Evolutionary conservation across 2,888 invertebrate genomes (phyloP).

Genomic region (Ormyrus thymus): DNA sequence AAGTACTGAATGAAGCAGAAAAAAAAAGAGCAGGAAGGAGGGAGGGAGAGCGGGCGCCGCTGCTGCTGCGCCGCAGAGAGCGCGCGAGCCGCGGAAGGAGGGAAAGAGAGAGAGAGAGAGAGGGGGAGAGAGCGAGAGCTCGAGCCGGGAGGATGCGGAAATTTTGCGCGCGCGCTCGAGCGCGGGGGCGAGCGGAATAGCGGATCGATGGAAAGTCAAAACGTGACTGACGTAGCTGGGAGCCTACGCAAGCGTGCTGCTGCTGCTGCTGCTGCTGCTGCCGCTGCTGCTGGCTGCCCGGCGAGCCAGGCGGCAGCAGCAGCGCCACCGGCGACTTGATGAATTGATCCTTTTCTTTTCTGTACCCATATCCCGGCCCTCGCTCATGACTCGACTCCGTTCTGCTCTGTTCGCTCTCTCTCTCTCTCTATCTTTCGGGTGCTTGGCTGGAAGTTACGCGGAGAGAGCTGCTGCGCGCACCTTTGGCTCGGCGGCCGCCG

Average conservation of each 20-base stretch:
- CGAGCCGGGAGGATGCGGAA: constrained; percentile 38
- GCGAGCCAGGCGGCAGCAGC: too few relatives aligned
- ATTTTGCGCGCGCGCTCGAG: constrained; percentile 14
- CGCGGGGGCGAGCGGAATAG: too few relatives aligned
- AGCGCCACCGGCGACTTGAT: constrained; percentile 33
- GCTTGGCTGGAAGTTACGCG: neutral
- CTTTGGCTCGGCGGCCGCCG: neutral
- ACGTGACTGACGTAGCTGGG: constrained; percentile 45
- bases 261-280: neutral
- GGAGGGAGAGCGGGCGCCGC: too few relatives aligned
- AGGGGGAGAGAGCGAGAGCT: constrained; percentile 9
- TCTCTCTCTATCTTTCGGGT: constrained; percentile 4
- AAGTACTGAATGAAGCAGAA: too few relatives aligned
- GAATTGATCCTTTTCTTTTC: constrained; percentile 36
- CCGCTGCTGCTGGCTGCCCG: neutral
- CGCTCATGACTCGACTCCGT: neutral
- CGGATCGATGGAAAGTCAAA: constrained; percentile 43
- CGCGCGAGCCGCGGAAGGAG: constrained; percentile 4
- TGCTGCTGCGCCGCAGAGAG: too few relatives aligned
- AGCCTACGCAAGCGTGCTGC: constrained; percentile 41
- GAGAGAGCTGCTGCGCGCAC: too few relatives aligned
- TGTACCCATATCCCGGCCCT: neutral
- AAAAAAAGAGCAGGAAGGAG: too few relatives aligned
- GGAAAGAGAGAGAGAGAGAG: neutral
- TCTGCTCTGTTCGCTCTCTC: neutral